These are phyloP conservation scores for Simalia tracyae DNA, from an alignment of 2,797 vertebrate genomes.

Conservation along the genomic window DNA sequence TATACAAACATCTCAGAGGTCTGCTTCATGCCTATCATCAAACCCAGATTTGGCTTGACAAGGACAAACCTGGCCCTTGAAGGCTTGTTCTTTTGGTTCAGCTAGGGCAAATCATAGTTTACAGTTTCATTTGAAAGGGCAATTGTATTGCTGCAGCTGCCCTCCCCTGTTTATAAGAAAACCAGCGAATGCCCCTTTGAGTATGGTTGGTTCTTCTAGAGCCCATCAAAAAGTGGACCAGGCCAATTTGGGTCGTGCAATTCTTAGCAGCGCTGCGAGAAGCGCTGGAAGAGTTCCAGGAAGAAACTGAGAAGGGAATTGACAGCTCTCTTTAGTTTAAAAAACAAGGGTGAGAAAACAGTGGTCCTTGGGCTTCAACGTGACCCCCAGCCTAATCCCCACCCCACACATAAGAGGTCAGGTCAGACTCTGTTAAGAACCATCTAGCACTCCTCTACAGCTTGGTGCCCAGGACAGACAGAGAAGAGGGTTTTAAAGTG, in stretches of 20 bases:
- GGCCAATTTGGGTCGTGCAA: background rate
- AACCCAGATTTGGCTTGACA: too few species aligned
- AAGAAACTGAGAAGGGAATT: too few species aligned
- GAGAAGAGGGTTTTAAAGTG: background rate
- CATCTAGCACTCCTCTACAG: background rate
- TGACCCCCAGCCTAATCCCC: background rate
- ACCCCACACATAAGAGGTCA: background rate
- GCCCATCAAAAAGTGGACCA: background rate
- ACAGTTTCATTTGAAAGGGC: background rate
- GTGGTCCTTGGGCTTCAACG: background rate
- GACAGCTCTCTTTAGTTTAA: background rate
- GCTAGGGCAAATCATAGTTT: background rate
- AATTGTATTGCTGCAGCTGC: background rate
- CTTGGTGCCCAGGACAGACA: background rate
- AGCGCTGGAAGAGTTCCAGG: background rate
- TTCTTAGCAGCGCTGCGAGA: too few species aligned
- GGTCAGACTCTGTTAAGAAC: background rate
- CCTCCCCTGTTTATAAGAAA: background rate
- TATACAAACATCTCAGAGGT: too few species aligned
- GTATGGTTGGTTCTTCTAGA: too few species aligned
- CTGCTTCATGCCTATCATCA: too few species aligned
- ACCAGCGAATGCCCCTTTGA: background rate
- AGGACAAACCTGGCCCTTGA: too few species aligned
- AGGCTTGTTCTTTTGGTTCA: too few species aligned
- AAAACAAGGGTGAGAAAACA: background rate